Evolutionary conservation across 2,888 invertebrate genomes (phyloP), one percentile per base, ranked within the genome.

Genomic region (Tortrix viridana): DNA sequence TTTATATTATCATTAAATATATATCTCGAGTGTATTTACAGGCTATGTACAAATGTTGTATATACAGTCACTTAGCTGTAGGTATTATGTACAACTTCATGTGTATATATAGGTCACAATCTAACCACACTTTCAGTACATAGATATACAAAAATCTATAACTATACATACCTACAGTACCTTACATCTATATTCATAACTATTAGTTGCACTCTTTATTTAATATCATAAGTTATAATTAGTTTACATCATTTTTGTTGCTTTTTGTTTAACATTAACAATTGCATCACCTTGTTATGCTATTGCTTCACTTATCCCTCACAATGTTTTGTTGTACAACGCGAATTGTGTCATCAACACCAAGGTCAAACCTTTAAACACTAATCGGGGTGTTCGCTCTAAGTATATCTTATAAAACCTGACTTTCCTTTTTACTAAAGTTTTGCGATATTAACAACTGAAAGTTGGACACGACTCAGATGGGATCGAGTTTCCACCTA

Each of bases 1-100:
- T 84, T 87, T 79, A 85, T 85, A 86, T 81, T 89, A 88, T 81
- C 88, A 86, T 88, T 86, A 86, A 86, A 88, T 88, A 88, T 85
- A 85, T 85, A 85, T 87, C 79, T 86, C 77, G 74, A 78, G 80
- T 85, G 81, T 90, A 91, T 91, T 88, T 89, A 91, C 90, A 90
- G 67, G 73, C 67, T 89, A 86, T 90, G 75, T 89, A 89, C 90
- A 89, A 69, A 73, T 80, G 74, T 72, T 60, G 68, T 88, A 89
- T 88, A 79, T 89, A 89, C 88, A 88, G 47, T 57, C 50, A 48
- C 52, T 53, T 63, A 63, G 47, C 58, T 58, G 63, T 60, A 44
- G 18, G 44, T 20, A 47, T 52, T 63, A 63, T 63, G 52, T 58
- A 63, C 63, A 63, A 58, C 52, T 43, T 52, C 46, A 53, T 38